Conservation (phyloP, 2,113 vertebrate genomes). For the Gymnocephalus cernua region DNA sequence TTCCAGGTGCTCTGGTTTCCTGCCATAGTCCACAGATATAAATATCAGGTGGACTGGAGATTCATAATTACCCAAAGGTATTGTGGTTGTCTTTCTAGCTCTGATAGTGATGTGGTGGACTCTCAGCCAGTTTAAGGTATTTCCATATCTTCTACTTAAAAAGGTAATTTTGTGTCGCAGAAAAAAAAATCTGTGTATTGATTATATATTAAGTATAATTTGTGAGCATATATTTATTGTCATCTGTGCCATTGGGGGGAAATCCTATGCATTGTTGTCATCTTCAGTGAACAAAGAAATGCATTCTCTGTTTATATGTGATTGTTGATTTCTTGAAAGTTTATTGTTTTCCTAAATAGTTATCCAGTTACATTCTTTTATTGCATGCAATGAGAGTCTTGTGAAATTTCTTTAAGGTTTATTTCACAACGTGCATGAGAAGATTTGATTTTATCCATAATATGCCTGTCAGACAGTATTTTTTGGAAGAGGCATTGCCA, state of each 20-base stretch:
- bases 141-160: neutral
- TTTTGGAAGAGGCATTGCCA: conserved; percentile 59
- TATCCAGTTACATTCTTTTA: conserved; percentile 46
- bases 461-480: conserved; percentile 69
- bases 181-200: neutral
- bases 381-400: conserved; percentile 32
- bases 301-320: neutral
- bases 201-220: neutral
- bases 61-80: neutral
- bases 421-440: conserved; percentile 45
- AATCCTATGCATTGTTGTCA: conserved; percentile 13
- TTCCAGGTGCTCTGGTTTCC: conserved; percentile 45
- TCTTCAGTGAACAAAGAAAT: neutral
- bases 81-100: neutral
- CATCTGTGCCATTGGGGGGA: neutral
- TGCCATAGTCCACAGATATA: conserved; percentile 9
- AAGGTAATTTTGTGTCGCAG: neutral
- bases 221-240: neutral
- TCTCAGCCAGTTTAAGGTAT: neutral
- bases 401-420: conserved; percentile 54
- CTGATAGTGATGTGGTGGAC: neutral
- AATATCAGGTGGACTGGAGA: conserved; percentile 11
- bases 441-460: conserved; percentile 60
- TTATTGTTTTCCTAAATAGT: conserved; percentile 35
- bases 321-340: conserved; percentile 23